A percentile compares a stretch with the other conserved stretches of the same genome.
These are phyloP conservation scores for Corvus moneduloides DNA, from an alignment of 2,113 vertebrate genomes.

Conservation along the genomic window DNA sequence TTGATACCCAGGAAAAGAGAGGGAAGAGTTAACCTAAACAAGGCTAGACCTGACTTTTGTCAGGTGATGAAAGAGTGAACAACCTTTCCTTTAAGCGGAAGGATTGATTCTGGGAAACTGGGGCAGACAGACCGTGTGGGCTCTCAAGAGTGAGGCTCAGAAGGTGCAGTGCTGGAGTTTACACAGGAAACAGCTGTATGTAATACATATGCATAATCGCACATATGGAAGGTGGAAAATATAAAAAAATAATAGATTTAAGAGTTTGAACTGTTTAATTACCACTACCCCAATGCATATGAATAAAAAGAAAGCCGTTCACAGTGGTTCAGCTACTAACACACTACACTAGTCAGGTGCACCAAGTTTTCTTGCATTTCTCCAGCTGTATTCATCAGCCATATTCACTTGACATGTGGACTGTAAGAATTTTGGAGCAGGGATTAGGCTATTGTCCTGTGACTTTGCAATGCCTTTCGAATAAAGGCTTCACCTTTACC, in stretches of 20 bases:
- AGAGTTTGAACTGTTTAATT: neutral
- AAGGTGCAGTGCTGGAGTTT: neutral
- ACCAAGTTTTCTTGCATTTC: neutral
- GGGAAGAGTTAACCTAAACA: neutral
- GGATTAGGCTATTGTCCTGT: neutral
- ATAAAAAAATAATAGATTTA: neutral
- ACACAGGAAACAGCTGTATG: neutral
- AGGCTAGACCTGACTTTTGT: neutral
- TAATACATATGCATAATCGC: neutral
- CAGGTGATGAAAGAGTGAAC: too few species aligned
- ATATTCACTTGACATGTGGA: neutral
- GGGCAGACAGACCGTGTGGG: fast-evolving
- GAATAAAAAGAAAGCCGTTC: neutral
- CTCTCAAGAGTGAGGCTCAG: neutral
- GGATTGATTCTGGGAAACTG: neutral
- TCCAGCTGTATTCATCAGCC: neutral
- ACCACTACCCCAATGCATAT: neutral
- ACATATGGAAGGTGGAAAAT: neutral
- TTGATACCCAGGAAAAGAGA: neutral
- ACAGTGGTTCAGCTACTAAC: neutral
- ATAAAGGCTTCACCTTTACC: neutral
- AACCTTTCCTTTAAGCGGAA: neutral
- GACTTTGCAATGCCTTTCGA: neutral
- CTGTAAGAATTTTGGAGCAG: neutral
- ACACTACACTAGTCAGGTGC: neutral